phyloP scores from a whole-genome alignment of 2,797 vertebrate species.

The Aulostomus chinensis region DNA sequence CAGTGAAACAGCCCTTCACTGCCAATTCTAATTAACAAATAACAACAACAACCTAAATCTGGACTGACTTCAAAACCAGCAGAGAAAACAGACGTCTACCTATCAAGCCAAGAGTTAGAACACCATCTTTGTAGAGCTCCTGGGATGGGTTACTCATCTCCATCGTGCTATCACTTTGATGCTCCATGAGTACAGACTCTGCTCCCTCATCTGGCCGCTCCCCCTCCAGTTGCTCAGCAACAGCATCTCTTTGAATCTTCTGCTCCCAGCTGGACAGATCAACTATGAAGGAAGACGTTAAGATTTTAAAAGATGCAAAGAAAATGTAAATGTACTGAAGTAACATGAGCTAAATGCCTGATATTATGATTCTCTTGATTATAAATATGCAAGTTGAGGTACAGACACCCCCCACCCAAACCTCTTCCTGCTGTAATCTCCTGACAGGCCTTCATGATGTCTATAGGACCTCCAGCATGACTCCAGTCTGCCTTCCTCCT shows the following conservation, averaged over 20 bases:
- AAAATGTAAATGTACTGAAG: too few relatives aligned
- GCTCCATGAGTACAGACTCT: conserved; percentile 83
- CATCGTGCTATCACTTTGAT: conserved; percentile 87
- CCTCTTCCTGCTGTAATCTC: conserved; percentile 88
- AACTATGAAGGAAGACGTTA: conserved; percentile 69
- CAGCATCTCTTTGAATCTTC: conserved; percentile 89
- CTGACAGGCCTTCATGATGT: conserved; percentile 88
- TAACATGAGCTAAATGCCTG: too few relatives aligned
- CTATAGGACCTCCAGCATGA: conserved; percentile 83
- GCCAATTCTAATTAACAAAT: too few relatives aligned
- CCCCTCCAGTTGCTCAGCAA: conserved; percentile 71
- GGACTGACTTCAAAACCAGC: too few relatives aligned
- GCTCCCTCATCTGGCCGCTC: conserved; percentile 73
- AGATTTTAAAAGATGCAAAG: too few relatives aligned
- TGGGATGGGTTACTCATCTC: conserved; percentile 78
- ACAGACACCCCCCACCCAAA: conserved; percentile 34
- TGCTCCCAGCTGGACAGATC: conserved; percentile 91
- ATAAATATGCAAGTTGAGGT: background rate
- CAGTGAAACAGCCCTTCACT: too few relatives aligned
- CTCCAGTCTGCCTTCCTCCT: conserved; percentile 82
- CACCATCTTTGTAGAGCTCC: conserved; percentile 90
- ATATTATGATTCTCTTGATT: background rate
- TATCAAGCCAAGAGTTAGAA: conserved; percentile 84
- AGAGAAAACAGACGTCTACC: too few relatives aligned
- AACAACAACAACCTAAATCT: too few relatives aligned